phyloP scores from a whole-genome alignment of 1,140 invertebrate genomes.

The Procambarus virginalis region DNA sequence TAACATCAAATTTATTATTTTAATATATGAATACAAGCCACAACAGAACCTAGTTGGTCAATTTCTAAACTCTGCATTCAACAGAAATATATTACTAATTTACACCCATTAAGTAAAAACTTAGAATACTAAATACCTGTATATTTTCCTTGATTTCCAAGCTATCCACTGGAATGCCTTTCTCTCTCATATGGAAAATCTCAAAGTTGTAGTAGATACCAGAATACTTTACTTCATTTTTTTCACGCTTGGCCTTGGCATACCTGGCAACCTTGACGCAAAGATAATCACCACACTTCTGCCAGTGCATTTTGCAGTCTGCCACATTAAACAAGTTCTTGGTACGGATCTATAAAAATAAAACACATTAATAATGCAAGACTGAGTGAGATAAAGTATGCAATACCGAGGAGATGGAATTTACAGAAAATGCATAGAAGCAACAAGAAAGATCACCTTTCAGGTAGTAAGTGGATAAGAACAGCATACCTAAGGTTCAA shows the following conservation, averaged over 20 bases:
- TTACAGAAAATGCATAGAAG: too few species aligned
- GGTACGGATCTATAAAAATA: constrained; percentile 81
- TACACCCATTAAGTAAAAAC: neutral
- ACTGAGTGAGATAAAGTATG: too few species aligned
- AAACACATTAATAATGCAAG: too few species aligned
- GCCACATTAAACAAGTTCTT: constrained; percentile 99
- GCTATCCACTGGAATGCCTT: constrained; percentile 98
- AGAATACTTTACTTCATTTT: constrained; percentile 91
- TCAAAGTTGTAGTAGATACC: constrained; percentile 99
- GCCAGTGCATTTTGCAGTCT: constrained; percentile 99
- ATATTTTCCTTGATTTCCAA: constrained; percentile 85
- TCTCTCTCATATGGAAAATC: constrained; percentile 98
- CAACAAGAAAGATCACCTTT: too few species aligned
- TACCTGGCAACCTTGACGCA: constrained; percentile 99
- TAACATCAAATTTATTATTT: too few species aligned
- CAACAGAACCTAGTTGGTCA: too few species aligned
- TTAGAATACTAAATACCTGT: constrained; percentile 38
- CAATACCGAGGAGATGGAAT: too few species aligned
- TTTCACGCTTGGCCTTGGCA: constrained; percentile 93
- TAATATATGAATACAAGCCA: too few species aligned
- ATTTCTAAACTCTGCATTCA: neutral
- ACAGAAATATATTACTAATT: neutral
- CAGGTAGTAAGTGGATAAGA: too few species aligned
- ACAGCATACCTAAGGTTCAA: too few species aligned
- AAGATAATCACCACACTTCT: constrained; percentile 97